These are phyloP conservation scores for Caenorhabditis sinica DNA, from an alignment of 2,888 invertebrate species.

Conservation along the genomic window DNA sequence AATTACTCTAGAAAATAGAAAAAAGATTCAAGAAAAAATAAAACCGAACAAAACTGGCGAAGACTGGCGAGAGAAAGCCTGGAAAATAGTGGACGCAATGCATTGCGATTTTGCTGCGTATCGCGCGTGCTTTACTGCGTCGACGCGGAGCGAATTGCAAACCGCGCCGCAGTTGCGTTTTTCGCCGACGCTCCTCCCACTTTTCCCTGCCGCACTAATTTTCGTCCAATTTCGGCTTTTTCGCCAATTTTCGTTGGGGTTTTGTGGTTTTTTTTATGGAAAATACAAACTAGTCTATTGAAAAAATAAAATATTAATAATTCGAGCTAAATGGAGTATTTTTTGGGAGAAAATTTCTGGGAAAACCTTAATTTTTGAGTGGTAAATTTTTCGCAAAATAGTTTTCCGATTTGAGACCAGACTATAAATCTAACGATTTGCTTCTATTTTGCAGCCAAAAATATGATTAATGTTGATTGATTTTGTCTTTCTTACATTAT, in stretches of 20 bases:
- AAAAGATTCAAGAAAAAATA: conserved; percentile 17
- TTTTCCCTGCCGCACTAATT: conserved; percentile 12
- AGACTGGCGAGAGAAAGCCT: conserved; percentile 12
- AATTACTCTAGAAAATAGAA: neutral
- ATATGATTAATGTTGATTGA: too few relatives aligned
- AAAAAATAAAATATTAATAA: neutral
- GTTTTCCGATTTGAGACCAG: too few relatives aligned
- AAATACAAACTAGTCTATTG: neutral
- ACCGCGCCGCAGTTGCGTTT: conserved; percentile 46
- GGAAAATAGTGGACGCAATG: neutral
- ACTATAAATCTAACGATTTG: too few relatives aligned
- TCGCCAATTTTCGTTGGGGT: conserved; percentile 27
- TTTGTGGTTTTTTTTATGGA: conserved; percentile 3
- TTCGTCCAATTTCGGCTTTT: conserved; percentile 21
- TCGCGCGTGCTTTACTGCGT: conserved; percentile 50
- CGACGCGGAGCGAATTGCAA: conserved; percentile 57
- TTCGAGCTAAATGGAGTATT: too few relatives aligned
- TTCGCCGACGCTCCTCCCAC: conserved; percentile 21
- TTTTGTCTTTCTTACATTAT: too few relatives aligned
- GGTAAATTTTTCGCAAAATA: too few relatives aligned
- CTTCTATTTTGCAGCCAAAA: too few relatives aligned
- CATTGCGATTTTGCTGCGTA: conserved; percentile 47
- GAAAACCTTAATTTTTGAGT: too few relatives aligned
- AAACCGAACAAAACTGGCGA: conserved; percentile 5
- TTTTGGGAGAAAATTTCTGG: too few relatives aligned